Evolutionary conservation across 2,113 vertebrate genomes (phyloP).

Genomic region (Polypterus bichir): DNA sequence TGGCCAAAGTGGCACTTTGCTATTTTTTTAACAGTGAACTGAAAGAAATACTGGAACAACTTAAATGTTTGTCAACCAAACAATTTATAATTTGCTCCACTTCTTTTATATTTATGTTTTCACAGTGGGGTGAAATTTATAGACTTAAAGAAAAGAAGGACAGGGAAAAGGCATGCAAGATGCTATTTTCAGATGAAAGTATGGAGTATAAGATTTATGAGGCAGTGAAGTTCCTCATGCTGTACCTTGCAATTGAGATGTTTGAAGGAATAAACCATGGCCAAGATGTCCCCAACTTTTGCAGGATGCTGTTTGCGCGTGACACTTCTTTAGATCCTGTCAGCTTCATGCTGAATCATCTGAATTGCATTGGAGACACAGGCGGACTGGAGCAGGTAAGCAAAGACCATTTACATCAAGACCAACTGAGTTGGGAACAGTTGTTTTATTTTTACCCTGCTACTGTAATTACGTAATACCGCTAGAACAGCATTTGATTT

Average conservation of each 20-base stretch:
- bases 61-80: background rate
- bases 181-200: slow-evolving; percentile 47
- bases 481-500: no score
- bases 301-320: slow-evolving; percentile 43
- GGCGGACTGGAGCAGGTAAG: slow-evolving; percentile 53
- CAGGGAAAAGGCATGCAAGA: slow-evolving; percentile 44
- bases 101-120: slow-evolving; percentile 19
- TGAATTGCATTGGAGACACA: slow-evolving; percentile 54
- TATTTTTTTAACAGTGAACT: no score
- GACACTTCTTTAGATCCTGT: slow-evolving; percentile 55
- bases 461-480: no score
- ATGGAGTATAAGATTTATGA: slow-evolving; percentile 54
- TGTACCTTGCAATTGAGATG: slow-evolving; percentile 51
- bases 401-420: background rate
- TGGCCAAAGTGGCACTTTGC: no score
- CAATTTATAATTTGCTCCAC: background rate
- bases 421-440: background rate
- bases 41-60: no score
- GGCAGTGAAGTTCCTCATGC: slow-evolving; percentile 65
- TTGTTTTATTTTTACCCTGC: no score
- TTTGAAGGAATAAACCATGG: slow-evolving; percentile 47
- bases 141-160: slow-evolving; percentile 42
- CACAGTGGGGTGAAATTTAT: slow-evolving; percentile 52
- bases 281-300: slow-evolving; percentile 34
- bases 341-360: slow-evolving; percentile 68